These are phyloP conservation scores for Malurus melanocephalus DNA, from an alignment of 2,113 vertebrate species.

Conservation along the genomic window DNA sequence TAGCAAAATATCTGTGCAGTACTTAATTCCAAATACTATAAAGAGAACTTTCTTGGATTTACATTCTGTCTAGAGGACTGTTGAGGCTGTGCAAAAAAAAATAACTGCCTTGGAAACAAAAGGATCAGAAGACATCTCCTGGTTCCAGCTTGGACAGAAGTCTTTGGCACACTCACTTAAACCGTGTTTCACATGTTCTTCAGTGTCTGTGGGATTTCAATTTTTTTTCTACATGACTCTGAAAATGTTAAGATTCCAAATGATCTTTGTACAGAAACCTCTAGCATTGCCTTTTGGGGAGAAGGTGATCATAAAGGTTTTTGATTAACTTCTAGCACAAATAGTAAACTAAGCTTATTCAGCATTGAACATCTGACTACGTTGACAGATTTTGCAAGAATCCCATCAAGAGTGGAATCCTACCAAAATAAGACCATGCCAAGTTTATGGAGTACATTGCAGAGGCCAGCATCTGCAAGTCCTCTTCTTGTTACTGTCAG, in stretches of 20 bases:
- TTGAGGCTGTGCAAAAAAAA: background rate
- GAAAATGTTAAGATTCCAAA: background rate
- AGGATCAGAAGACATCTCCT: background rate
- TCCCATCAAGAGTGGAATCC: background rate
- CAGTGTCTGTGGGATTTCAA: background rate
- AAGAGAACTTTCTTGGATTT: slow-evolving; percentile 20
- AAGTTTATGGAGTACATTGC: background rate
- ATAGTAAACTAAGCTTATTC: slow-evolving; percentile 37
- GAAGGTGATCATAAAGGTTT: background rate
- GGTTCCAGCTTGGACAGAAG: background rate
- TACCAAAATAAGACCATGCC: background rate
- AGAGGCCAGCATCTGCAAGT: background rate
- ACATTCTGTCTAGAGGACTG: background rate
- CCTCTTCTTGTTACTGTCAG: background rate
- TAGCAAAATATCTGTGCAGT: slow-evolving; percentile 34
- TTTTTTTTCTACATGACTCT: background rate
- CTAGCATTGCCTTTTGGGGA: background rate
- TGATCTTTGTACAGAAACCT: background rate
- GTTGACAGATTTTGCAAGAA: background rate
- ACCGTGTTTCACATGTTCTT: background rate
- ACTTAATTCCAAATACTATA: slow-evolving; percentile 52
- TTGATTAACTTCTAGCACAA: background rate
- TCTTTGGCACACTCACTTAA: background rate
- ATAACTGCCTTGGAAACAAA: background rate
- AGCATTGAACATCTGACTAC: background rate